phyloP scores from a whole-genome alignment of 2,888 invertebrate genomes.

The Vanessa cardui region DNA sequence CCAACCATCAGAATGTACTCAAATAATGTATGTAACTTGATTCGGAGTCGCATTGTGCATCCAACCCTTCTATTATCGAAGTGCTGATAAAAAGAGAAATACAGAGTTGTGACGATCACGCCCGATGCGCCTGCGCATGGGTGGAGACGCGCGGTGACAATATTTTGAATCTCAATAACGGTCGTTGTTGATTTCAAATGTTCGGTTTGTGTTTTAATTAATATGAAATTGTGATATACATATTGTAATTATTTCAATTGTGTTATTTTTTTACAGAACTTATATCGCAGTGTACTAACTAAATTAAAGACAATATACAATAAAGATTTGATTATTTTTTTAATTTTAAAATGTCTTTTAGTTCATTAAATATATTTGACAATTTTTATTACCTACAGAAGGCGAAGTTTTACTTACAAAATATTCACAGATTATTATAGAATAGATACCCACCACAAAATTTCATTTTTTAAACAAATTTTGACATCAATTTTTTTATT shows the following conservation, averaged over 20 bases:
- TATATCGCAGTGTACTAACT: no score
- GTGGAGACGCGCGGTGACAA: slow-evolving; percentile 67
- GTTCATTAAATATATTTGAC: no score
- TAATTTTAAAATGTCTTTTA: no score
- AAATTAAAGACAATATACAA: no score
- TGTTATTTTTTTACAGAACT: no score
- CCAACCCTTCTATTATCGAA: slow-evolving; percentile 61
- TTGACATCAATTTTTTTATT: not conserved
- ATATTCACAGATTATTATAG: not conserved
- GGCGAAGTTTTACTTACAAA: no score
- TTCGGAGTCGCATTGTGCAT: slow-evolving; percentile 67
- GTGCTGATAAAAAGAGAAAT: slow-evolving; percentile 44
- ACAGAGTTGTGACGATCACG: slow-evolving; percentile 46
- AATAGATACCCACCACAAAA: not conserved
- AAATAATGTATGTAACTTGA: slow-evolving; percentile 74
- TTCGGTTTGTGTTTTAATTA: not conserved
- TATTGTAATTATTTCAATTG: not conserved
- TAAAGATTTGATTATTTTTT: no score
- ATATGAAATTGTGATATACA: not conserved
- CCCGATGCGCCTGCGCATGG: slow-evolving; percentile 57
- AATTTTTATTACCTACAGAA: no score
- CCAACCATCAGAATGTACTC: slow-evolving; percentile 53
- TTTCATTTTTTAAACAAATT: not conserved
- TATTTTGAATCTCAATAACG: slow-evolving; percentile 60
- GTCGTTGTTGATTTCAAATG: slow-evolving; percentile 6